Conservation (phyloP, 1,140 invertebrate genomes). For the Triops longicaudatus region DNA sequence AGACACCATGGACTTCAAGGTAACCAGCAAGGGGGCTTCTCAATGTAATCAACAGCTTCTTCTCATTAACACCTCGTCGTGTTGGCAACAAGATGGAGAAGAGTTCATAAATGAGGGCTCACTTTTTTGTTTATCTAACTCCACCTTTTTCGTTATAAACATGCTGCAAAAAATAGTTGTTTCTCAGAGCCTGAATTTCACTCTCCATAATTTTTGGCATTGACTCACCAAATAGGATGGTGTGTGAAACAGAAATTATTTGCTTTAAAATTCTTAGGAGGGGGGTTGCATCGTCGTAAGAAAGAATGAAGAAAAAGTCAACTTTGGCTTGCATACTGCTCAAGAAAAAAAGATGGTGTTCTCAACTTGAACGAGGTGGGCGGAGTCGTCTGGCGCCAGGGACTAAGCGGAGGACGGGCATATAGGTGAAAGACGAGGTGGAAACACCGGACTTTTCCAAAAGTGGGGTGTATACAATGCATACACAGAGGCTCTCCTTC, state of each 20-base stretch:
- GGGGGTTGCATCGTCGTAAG: neutral
- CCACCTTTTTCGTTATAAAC: too few relatives aligned
- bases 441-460: neutral
- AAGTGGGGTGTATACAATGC: neutral
- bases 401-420: neutral
- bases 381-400: slow-evolving; percentile 5
- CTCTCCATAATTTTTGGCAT: neutral
- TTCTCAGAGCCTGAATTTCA: too few relatives aligned
- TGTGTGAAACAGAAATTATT: neutral
- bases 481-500: neutral
- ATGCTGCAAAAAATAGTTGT: too few relatives aligned
- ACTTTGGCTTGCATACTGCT: neutral
- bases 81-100: neutral
- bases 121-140: neutral
- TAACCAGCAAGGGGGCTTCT: slow-evolving; percentile 6
- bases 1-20: slow-evolving; percentile 5
- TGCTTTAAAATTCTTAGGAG: neutral
- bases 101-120: neutral
- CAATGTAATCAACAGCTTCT: slow-evolving; percentile 12
- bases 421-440: neutral
- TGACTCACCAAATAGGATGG: neutral
- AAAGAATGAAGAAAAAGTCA: neutral
- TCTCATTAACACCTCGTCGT: neutral
- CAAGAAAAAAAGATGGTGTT: neutral
- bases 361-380: slow-evolving; percentile 7